These are phyloP conservation scores for Pocillopora grandis DNA, from an alignment of 92 coral and sea anemone species.

Conservation along the genomic window DNA sequence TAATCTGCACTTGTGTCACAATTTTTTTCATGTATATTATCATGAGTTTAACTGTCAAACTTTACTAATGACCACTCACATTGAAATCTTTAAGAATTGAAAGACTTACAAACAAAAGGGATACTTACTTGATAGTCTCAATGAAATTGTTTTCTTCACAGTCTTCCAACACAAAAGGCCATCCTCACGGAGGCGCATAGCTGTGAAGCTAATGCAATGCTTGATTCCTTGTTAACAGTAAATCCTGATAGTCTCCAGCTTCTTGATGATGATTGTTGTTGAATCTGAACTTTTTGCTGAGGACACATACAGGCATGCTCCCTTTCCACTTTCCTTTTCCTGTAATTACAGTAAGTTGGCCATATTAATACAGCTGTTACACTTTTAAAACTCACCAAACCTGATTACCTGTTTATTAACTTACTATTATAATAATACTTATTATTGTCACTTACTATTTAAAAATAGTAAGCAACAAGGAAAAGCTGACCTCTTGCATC, in stretches of 20 bases:
- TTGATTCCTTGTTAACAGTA: slow-evolving; percentile 14
- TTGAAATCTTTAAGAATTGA: no score
- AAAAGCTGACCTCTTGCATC: slow-evolving; percentile 39
- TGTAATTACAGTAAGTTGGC: neutral
- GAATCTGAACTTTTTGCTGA: no score
- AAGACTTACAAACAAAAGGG: no score
- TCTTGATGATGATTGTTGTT: neutral
- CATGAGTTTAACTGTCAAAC: no score
- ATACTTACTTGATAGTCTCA: no score
- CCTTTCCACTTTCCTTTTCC: neutral
- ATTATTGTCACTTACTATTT: neutral
- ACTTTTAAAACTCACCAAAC: neutral
- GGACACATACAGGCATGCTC: slow-evolving; percentile 27
- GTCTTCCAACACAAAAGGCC: no score
- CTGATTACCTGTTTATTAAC: neutral
- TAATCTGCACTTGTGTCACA: no score
- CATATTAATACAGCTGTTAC: neutral
- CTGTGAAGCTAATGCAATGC: neutral
- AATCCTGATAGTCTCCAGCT: slow-evolving; percentile 20
- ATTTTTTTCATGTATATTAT: neutral
- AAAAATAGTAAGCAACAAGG: no score
- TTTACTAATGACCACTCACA: no score
- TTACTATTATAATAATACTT: neutral
- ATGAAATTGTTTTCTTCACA: no score
- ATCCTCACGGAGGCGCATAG: no score